phyloP scores from a whole-genome alignment of 92 coral and sea anemone genomes.

The Phenganax stokvisi region DNA sequence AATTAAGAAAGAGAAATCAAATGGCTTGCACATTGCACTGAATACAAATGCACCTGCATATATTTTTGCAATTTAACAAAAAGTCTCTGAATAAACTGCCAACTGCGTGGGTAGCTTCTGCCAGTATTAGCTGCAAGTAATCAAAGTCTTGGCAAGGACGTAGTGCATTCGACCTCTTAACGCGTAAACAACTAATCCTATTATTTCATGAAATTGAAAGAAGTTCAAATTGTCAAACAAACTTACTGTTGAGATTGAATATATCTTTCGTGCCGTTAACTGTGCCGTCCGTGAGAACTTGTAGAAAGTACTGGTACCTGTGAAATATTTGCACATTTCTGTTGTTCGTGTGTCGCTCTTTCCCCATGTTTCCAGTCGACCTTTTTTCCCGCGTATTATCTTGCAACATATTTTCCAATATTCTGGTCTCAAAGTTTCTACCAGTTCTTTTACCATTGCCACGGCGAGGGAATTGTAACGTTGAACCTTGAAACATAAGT shows the following conservation, averaged over 20 bases:
- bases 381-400: conserved; percentile 20
- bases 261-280: conserved; percentile 18
- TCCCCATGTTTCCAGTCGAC: neutral
- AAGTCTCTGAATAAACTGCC: neutral
- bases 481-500: conserved; percentile 33
- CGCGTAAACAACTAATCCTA: conserved; percentile 22
- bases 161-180: neutral
- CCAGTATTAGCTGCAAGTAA: conserved; percentile 9
- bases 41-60: neutral
- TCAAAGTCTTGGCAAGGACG: conserved; percentile 6
- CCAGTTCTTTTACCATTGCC: neutral
- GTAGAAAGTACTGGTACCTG: neutral
- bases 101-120: neutral
- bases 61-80: neutral
- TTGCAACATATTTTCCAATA: neutral
- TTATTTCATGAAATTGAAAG: conserved; percentile 4
- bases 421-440: neutral
- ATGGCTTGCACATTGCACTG: no score
- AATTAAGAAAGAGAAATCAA: no score
- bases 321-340: conserved; percentile 5
- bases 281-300: conserved; percentile 17
- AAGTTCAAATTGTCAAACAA: conserved; percentile 9
- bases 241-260: conserved; percentile 19
- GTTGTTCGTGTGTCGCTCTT: neutral
- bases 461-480: conserved; percentile 17